Evolutionary conservation across 92 coral and sea anemone species (phyloP), one percentile per base, ranked within the genome.

Genomic region (Virgularia gustaviana): DNA sequence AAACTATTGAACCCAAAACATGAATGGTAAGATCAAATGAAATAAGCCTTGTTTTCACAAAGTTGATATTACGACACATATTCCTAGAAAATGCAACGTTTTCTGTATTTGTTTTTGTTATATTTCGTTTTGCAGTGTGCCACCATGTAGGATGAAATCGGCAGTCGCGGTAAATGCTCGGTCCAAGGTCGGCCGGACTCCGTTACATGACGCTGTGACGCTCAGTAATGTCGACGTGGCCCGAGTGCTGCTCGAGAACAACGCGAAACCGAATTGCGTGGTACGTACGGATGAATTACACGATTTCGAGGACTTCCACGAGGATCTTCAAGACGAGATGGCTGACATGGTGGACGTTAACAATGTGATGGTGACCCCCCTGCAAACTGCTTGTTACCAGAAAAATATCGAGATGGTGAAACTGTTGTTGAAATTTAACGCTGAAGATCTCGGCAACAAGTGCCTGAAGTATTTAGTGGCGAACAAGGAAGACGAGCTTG

Each of bases 191-290:
- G 98, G 98, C 31, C 88, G 91, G 11, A 92, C 98, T 5, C 79
- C 98, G 28, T 83, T 92, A 3, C 95, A 89, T 22, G 94, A 87
- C 63, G 87, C 98, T 0, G 89, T 92, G 13, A 92, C 94, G 15
- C 80, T 89, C 0, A 94, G 96, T 23, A 85, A 92, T 68, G 66
- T 80, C 4, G 98, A 92, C 35, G 80, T 92, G 53, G 88, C 84
- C 7, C 78, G 77, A 65, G 36, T 89, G 1, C 86, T 92, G 7
- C 70, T 92, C 25, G 82, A 85, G 39, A 83, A 86, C 11, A 83
- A 87, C 0, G 96, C 90, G 22, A 86, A 92, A 57, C 86, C 90
- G 19, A 92, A 89, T 71, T 72, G 90, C 49, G 57, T 77, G 11
- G 64, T 77, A 42, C 78, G 76, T 13, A 49, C 57, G 3, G 88